These are phyloP conservation scores for Prietella phreatophila DNA, from an alignment of 2,113 vertebrate genomes.

Conservation along the genomic window DNA sequence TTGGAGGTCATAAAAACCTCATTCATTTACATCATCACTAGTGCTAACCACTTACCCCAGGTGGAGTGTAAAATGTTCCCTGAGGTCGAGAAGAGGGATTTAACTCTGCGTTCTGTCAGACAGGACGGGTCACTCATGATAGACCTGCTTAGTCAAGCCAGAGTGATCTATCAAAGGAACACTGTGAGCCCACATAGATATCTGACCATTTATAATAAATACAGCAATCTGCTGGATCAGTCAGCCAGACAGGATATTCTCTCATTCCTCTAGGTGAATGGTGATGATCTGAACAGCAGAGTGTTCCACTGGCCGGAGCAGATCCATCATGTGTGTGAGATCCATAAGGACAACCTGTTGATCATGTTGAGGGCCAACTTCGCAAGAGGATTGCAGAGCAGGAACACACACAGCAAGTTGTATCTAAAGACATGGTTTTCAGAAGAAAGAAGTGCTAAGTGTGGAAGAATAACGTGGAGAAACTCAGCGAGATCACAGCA, in stretches of 20 bases:
- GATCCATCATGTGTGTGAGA: slow-evolving; percentile 76
- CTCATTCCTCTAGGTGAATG: slow-evolving; percentile 77
- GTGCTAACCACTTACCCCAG: slow-evolving; percentile 81
- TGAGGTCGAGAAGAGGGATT: slow-evolving; percentile 64
- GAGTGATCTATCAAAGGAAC: slow-evolving; percentile 80
- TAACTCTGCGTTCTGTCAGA: slow-evolving; percentile 74
- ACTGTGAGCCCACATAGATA: slow-evolving; percentile 82
- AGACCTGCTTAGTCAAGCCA: slow-evolving; percentile 71
- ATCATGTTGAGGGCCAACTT: slow-evolving; percentile 68
- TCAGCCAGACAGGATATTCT: slow-evolving; percentile 70
- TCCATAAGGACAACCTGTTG: slow-evolving; percentile 61
- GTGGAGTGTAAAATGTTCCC: slow-evolving; percentile 83
- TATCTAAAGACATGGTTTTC: slow-evolving; percentile 78
- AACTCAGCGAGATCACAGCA: slow-evolving; percentile 72
- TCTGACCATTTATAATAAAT: slow-evolving; percentile 80
- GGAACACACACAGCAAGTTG: slow-evolving; percentile 67
- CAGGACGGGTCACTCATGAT: slow-evolving; percentile 76
- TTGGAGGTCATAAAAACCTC: slow-evolving; percentile 77
- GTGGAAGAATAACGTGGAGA: slow-evolving; percentile 77
- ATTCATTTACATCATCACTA: slow-evolving; percentile 79
- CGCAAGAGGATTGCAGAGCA: slow-evolving; percentile 76
- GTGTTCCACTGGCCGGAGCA: slow-evolving; percentile 82
- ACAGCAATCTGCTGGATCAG: slow-evolving; percentile 77
- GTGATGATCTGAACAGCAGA: slow-evolving; percentile 79
- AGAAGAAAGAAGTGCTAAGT: slow-evolving; percentile 73